Percentiles rank a stretch among this genome's conserved stretches.
Conservation (phyloP, 1,140 invertebrate species). For the Halyomorpha halys region DNA sequence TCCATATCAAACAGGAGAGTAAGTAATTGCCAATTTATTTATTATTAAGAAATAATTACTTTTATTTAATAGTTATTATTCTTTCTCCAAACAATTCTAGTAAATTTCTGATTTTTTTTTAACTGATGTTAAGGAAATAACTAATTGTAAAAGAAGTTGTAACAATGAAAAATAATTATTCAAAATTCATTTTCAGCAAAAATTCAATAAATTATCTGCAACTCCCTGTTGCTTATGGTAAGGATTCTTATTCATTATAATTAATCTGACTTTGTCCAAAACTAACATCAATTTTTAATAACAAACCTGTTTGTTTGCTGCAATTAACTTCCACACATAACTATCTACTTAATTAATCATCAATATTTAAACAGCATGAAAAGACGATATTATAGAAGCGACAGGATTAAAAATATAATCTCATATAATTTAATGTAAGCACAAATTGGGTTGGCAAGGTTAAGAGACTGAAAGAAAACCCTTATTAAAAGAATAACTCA, state of each 20-base stretch:
- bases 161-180: neutral
- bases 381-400: too few species aligned
- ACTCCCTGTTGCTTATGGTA: slow-evolving; percentile 17
- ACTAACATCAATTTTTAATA: too few species aligned
- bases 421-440: too few species aligned
- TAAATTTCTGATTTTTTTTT: neutral
- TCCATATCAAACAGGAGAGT: slow-evolving; percentile 51
- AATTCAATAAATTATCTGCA: slow-evolving; percentile 20
- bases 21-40: slow-evolving; percentile 40
- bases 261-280: too few species aligned
- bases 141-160: neutral
- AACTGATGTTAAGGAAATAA: neutral
- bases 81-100: neutral
- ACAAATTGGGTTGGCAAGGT: too few species aligned
- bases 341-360: too few species aligned
- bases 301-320: too few species aligned
- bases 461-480: too few species aligned
- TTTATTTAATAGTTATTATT: neutral
- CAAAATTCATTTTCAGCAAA: slow-evolving; percentile 20
- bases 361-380: too few species aligned
- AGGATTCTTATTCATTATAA: neutral
- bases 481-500: too few species aligned
- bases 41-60: neutral
- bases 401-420: too few species aligned
- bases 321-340: too few species aligned